Evolutionary conservation across 2,113 vertebrate species (phyloP), one percentile per base, ranked within the genome.

Genomic region (Emydura subglobosa): DNA sequence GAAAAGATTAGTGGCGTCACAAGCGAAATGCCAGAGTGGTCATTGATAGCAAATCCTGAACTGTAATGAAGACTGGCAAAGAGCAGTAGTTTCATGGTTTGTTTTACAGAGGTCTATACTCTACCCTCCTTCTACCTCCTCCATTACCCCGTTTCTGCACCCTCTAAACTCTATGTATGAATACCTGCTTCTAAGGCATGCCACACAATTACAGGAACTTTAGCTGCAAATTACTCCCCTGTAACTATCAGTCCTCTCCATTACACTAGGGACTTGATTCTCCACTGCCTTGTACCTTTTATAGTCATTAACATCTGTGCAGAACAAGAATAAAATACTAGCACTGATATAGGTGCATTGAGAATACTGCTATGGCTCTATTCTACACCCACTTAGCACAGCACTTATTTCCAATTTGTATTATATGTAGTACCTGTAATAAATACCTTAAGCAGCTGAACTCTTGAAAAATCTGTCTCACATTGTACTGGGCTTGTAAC

Each of bases 61-160:
- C 14, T 1, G 39, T 6, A 22, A 87, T 34, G 4, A 16, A 54
- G 6, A 50, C 3, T 47, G n/a, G 44, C 6, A 50, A 5, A 39
- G 7, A 16, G 44, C 34, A 83, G 61, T 65, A 29, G 25, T 50
- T 65, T 0, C 5, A 5, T 0, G 0, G 2, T 49, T 82, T 87
- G 3, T 42, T 59, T 57, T 27, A 72, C 2, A 24, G 59, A 7
- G 49, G 44, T 12, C 83, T 50, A 82, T 27, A n/a, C 42, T 91
- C 10, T 55, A 31, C 6, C 10, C 34, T 82, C 13, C 50, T 65
- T 74, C 42, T 82, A 31, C 51, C 68, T 91, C 74, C 74, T 34
- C 50, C 2, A 7, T 5, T 44, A 68, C 11, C 6, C 10, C 1
- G 39, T 86, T 82, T 78, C 47, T 50, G 78, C 59, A 51, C 11